Evolutionary conservation across 2,113 vertebrate species (phyloP), one percentile per base, ranked within the genome.

Genomic region (Amblyornis subalaris): DNA sequence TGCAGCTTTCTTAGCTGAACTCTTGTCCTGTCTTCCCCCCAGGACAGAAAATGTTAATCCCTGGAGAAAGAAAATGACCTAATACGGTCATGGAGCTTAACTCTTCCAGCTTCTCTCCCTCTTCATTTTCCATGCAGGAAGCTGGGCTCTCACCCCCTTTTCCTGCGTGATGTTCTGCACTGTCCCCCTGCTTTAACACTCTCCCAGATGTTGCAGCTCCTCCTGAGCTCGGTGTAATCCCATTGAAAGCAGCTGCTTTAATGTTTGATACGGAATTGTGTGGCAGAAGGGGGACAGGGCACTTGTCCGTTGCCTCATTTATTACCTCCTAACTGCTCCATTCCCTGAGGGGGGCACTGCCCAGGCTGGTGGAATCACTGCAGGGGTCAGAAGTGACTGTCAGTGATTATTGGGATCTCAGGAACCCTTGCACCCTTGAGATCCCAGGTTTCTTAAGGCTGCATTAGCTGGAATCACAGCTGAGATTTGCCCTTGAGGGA

Each of bases 1-100:
- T 65, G 76, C 89, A 78, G 73, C 86, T 93, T 33, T 42, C 65
- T 71, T 14, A 60, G 62, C 31, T 21, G 47, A 88, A 31, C 72
- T 45, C 31, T 40, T 76, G 80, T 50, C 55, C 77, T 55, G 2
- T 35, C 17, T 23, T 61, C 12, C 28, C 44, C 33, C 21, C 48
- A 62, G 69, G 53, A 45, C 0, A 84, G 72, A 53, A 87, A 66
- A 74, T 3, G 8, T 80, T 93, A 85, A 94, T 94, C 87, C 82
- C 75, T 80, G 50, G 81, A 38, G 88, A 38, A 83, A 72, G 82
- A 69, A 44, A 84, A 66, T 62, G 36, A 23, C 74, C 72, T 42
- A 13, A 73, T 44, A 3, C 17, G 33, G 61, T 44, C 13, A 6
- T 2, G 23, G 80, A 83, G 74, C 58, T 94, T 11, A 60, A 18